Percentiles rank a stretch among this genome's conserved stretches.
phyloP scores from a whole-genome alignment of 2,888 invertebrate genomes.

The Chironomus riparius region DNA sequence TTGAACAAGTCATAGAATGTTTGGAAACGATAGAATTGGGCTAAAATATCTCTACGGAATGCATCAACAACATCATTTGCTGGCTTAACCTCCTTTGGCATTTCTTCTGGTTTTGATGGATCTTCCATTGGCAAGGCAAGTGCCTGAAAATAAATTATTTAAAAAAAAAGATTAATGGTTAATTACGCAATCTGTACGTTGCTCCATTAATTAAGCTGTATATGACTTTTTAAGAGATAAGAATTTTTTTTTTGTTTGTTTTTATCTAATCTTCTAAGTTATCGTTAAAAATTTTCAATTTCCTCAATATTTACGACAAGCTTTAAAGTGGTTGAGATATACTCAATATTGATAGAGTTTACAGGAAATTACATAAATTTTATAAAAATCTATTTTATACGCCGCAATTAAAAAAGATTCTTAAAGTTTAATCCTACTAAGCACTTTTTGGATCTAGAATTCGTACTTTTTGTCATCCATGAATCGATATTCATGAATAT shows the following conservation, averaged over 20 bases:
- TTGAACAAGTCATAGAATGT: conserved; percentile 11
- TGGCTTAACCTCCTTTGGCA: not conserved
- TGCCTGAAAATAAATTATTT: not conserved
- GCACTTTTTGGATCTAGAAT: no score
- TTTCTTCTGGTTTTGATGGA: not conserved
- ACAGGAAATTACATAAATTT: no score
- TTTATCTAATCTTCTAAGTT: no score
- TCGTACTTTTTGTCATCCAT: no score
- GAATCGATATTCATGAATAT: no score
- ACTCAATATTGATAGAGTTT: no score
- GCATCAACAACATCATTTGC: not conserved
- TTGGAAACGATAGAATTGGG: not conserved
- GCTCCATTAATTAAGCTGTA: not conserved
- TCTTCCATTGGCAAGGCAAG: not conserved
- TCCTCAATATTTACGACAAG: not conserved
- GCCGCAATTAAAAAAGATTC: no score
- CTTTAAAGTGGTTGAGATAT: not conserved
- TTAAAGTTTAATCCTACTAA: no score
- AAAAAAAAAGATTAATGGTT: not conserved
- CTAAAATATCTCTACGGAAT: not conserved
- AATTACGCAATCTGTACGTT: not conserved
- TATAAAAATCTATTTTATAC: no score
- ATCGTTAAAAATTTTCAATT: no score
- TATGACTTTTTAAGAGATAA: not conserved
- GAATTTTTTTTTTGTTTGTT: not conserved